Conservation (phyloP, 2,797 vertebrate species). For the Gallinago solitaria region DNA sequence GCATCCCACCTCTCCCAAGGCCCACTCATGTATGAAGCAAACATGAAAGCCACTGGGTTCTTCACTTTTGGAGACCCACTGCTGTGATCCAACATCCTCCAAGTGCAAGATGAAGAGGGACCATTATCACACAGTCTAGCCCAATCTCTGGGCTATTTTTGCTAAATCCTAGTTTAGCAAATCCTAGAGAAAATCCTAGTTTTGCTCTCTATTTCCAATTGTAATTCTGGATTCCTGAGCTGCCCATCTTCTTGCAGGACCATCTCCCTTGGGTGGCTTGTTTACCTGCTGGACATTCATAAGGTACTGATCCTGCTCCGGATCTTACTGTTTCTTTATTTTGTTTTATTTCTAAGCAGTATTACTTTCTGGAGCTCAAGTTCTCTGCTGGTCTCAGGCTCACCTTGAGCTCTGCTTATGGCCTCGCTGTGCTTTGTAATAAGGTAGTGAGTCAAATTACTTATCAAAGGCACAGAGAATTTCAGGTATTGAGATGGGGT, state of each 20-base stretch:
- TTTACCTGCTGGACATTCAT: background rate
- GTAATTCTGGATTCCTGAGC: background rate
- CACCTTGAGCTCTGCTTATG: background rate
- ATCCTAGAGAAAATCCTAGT: background rate
- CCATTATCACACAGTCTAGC: background rate
- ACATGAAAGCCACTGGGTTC: background rate
- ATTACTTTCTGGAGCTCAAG: background rate
- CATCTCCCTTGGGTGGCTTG: background rate
- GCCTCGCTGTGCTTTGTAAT: background rate
- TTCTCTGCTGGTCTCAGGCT: background rate
- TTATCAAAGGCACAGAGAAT: background rate
- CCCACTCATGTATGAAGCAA: background rate
- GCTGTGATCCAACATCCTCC: background rate
- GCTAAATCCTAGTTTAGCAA: background rate
- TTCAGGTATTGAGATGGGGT: background rate
- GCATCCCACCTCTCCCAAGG: background rate
- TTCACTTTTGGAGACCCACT: fast-evolving
- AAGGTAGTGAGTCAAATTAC: background rate
- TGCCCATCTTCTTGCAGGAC: background rate
- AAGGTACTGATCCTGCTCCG: background rate
- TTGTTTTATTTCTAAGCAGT: background rate
- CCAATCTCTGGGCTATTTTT: background rate
- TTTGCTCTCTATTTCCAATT: background rate
- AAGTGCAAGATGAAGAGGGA: background rate
- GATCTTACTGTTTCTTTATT: background rate